Base-by-base conservation (phyloP, 2,888 invertebrate genomes). In the Stegana nigrithorax region DNA sequence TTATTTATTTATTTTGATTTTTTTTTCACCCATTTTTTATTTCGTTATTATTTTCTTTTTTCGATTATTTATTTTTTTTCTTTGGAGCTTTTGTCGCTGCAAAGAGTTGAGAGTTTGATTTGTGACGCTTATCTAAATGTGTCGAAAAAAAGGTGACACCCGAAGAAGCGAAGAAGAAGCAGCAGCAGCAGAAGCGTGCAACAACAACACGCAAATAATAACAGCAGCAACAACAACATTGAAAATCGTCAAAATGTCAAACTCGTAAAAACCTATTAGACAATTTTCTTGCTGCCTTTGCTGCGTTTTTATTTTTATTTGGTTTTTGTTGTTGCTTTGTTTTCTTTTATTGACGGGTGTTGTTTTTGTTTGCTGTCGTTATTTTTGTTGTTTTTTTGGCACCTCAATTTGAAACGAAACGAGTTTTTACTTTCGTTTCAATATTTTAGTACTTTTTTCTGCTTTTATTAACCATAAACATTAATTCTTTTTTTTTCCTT, bases 21-120 rank as follows among this genome's bases (percentile, higher is more conserved):
- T 25, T 12, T 23, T 26, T n/a, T 7, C 10, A 21, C 7, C 17
- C 8, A 1, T 44, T 42, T 12, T 14, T 17, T 7, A 42, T 14
- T 2, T 42, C 14, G 42, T 14, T 29, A 7, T 29, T 4, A 4
- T 7, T 5, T 45, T 45, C 10, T 45, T 47, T 23, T 39, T 39
- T 39, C 39, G 39, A 10, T 29, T 29, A 29, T 10, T 7, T 29
- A 29, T 7, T 29, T 29, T 29, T 45, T 69, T 69, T 58, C 72
- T 72, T 71, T 73, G 67, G 67, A 75, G 63, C 70, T 65, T 69
- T 73, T 71, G 67, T 69, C 69, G 36, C 32, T 67, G 66, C n/a
- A n/a, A 47, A 47, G 47, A 47, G 47, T 47, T 47, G 10, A 47
- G 51, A 60, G 68, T 67, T 77, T 75, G 79, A 75, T 75, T 75